Evolutionary conservation across 2,113 vertebrate species (phyloP).

Genomic region (Sander vitreus): DNA sequence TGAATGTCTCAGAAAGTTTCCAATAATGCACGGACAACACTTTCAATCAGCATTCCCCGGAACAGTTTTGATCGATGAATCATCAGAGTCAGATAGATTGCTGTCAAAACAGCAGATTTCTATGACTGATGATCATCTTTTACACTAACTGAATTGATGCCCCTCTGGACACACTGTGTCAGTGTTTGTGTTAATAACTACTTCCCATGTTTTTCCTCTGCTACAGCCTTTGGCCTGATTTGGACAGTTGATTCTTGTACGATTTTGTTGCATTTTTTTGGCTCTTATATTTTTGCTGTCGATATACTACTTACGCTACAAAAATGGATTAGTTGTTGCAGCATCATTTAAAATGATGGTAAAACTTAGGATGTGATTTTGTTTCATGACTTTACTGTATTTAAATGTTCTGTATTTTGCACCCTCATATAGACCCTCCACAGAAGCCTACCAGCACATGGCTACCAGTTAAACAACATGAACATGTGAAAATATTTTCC

Average conservation of each 20-base stretch:
- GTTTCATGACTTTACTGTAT: neutral
- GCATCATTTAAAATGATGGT: neutral
- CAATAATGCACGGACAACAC: conserved; percentile 70
- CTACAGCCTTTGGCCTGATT: neutral
- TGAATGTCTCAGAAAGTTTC: conserved; percentile 72
- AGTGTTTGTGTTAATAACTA: conserved; percentile 12
- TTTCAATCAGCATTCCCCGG: conserved; percentile 58
- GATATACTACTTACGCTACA: neutral
- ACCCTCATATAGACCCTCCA: neutral
- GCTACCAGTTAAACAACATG: neutral
- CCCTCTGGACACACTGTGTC: conserved; percentile 6
- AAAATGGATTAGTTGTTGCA: neutral
- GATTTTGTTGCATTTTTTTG: neutral
- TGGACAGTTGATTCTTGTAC: neutral
- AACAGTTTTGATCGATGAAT: conserved; percentile 68
- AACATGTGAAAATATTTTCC: neutral
- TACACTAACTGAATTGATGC: conserved; percentile 46
- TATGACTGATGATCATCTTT: conserved; percentile 57
- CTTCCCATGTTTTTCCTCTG: neutral
- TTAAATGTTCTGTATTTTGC: neutral
- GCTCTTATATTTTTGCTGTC: neutral
- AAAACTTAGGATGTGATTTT: neutral
- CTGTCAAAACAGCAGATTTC: conserved; percentile 61
- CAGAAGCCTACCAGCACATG: neutral
- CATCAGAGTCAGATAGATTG: conserved; percentile 61